Base-by-base conservation (phyloP, 2,113 vertebrate genomes). In the Chelonoidis abingdonii region DNA sequence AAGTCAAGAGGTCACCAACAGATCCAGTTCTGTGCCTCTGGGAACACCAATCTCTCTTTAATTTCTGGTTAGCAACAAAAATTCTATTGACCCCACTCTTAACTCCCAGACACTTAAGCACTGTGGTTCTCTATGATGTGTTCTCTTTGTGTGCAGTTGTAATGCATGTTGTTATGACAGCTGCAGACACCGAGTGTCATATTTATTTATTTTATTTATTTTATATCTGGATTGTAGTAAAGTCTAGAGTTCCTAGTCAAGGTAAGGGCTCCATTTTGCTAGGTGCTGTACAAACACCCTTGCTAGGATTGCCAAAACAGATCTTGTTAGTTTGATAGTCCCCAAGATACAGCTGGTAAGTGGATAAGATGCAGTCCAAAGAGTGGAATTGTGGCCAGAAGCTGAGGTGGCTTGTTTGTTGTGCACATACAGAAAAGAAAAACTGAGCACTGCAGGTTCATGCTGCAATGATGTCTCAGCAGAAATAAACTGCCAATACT, bases 261-360 rank as follows among this genome's bases (percentile, higher is more conserved):
- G 44, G 0, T 0, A 57, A 87, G 52, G 10, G 81, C 31, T 62
- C 41, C 1, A 1, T 24, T 6, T n/a, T 75, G 14, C 2, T 27
- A 16, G 59, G 5, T 27, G 29, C 72, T 92, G 7, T 81, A 84
- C 53, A 78, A 47, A 41, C 41, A 76, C 10, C 38, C 72, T 44
- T 41, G 22, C n/a, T 78, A 47, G 41, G 6, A 78, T 27, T 78
- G 75, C 41, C 41, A 12, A 27, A 78, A 78, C 41, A 47, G 6
- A 78, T 78, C 38, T 47, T 78, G 75, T 25, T 35, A 84, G 16
- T 44, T 5, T 1, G 6, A 1, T 1, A 53, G 59, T 49, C 21
- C 59, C 54, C 17, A 76, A 78, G 41, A 78, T n/a, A 12, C 6
- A 25, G 1, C 69, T 84, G n/a, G 3, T 29, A 79, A 8, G 47